Base-by-base conservation (phyloP, 2,797 vertebrate species). In the Stomatorhinus walkeri region DNA sequence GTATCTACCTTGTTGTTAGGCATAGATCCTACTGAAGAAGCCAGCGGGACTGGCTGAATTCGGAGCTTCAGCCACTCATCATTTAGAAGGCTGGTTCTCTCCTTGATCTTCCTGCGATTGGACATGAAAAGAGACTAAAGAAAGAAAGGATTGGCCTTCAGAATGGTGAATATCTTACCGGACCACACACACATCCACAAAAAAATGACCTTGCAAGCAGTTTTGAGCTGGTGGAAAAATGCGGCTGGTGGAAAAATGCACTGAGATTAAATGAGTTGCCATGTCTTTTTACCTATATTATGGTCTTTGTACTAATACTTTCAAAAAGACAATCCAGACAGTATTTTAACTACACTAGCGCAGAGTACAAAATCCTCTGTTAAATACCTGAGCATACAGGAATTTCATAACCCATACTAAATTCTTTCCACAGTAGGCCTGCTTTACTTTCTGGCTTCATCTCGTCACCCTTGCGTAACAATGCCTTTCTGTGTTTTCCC, bases 21-120 rank as follows among this genome's bases (percentile, higher is more conserved):
- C 0, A 95, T 92, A 61, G 96, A 95, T 22, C 97, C 96, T 4
- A 94, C 94, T 88, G 96, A 93, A 0, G 96, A 94, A 89, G 97
- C 96, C 87, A 96, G 24, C 24, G 97, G 97, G 87, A 99, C 96
- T 0, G 98, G 95, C 90, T 99, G 98, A 52, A 99, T 96, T 48
- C 96, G 95, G 84, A 98, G 97, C 87, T 96, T 97, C 93, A 97
- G 97, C 98, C 98, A 99, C 51, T 98, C 97, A 87, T 97, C 95
- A 28, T 98, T 98, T 90, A 99, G 95, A 68, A 98, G 91, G 6
- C 96, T 95, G 12, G 96, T 96, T 92, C 97, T 96, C 89, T 96
- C 95, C 87, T 99, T 97, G 89, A 98, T 97, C 91, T 98, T 99
- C 0, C 95, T 95, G 91, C 97, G 96, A 94, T 99, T 99, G 88